phyloP scores from a whole-genome alignment of 2,888 invertebrate species.

The Acronicta psi region DNA sequence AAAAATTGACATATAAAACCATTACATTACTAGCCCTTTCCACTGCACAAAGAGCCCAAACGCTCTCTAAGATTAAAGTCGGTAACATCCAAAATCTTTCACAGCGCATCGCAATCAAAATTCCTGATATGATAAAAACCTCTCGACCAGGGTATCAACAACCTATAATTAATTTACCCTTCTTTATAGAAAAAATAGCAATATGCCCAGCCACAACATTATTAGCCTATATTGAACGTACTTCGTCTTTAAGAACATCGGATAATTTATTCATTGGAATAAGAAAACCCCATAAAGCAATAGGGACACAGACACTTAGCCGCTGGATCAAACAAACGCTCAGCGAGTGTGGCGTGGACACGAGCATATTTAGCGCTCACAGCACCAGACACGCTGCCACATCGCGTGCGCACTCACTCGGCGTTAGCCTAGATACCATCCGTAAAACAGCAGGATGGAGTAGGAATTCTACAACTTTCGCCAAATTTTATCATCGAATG shows the following conservation, averaged over 20 bases:
- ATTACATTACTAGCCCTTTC: background rate
- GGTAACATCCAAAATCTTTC: background rate
- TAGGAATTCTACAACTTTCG: background rate
- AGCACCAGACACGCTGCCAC: background rate
- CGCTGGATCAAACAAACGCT: background rate
- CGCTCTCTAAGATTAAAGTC: background rate
- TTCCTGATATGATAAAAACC: slow-evolving; percentile 6
- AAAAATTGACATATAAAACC: background rate
- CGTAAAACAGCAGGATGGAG: background rate
- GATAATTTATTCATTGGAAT: background rate
- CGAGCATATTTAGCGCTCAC: background rate
- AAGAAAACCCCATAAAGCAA: background rate
- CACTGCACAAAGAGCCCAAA: slow-evolving; percentile 3
- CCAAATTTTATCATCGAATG: background rate
- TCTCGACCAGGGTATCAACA: background rate
- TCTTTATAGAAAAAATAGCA: background rate
- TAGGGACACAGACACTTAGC: background rate
- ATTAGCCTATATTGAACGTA: background rate
- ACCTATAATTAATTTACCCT: background rate
- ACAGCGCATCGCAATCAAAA: background rate
- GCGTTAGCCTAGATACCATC: background rate
- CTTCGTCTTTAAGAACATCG: background rate
- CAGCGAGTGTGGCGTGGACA: background rate
- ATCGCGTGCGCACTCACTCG: background rate
- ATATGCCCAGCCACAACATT: slow-evolving; percentile 1